Evolutionary conservation across 2,888 invertebrate species (phyloP), one percentile per base, ranked within the genome.

Genomic region (Pemphredon lugubris): DNA sequence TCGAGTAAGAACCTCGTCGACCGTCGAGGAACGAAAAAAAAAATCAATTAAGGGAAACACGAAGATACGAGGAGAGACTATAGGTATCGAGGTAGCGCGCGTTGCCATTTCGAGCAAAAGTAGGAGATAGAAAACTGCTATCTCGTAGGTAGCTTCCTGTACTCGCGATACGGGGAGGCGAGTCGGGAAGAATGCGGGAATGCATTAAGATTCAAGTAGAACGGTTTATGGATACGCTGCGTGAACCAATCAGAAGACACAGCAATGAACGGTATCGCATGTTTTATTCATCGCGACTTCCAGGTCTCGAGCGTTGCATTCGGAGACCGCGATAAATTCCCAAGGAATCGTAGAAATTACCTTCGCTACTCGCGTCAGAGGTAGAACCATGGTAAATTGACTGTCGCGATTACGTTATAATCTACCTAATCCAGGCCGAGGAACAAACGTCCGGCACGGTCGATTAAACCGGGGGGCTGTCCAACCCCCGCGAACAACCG

Each of bases 211-310:
- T 69, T 66, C 69, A 48, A 59, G 53, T 47, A 45, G 59, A 69
- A 21, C 53, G 34, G 59, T 67, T 70, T 60, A 70, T 40, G 69
- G 69, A 70, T 53, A 67, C 26, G 34, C 60, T 18, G 16, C 21
- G 34, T 37, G 59, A 59, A 54, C 48, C 68, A 70, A 70, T 70
- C 60, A 54, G 68, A 70, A 60, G 59, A 67, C 68, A 60, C 13
- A 2, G n/a, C n/a, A 70, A 54, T 13, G 37, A 2, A 65, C 70
- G 48, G 68, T 70, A 11, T 30, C 14, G 37, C 26, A 67, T 70
- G 48, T 34, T 54, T 68, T 68, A 70, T 70, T 70, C 70, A 70
- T 60, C 6, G 11, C 21, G 18, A 2, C 7, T n/a, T 14, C 20
- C 20, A 48, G 26, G 23, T 34, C 50, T 9, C 58, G 44, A 57